phyloP scores from a whole-genome alignment of 2,797 vertebrate genomes.

The Pelochelys cantorii region DNA sequence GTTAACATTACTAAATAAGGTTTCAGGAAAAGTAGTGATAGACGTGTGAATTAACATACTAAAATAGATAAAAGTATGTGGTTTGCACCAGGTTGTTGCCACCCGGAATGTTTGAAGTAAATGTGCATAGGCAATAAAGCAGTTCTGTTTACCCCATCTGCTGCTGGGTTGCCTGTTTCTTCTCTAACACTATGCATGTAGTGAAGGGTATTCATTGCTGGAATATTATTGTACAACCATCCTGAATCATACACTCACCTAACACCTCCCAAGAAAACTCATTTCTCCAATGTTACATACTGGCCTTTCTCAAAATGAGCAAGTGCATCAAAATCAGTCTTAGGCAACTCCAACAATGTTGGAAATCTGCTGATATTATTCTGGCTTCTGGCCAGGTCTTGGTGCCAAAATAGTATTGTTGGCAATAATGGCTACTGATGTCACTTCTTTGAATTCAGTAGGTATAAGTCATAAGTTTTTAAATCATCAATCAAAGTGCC shows the following conservation, averaged over 20 bases:
- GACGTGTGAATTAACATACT: no score
- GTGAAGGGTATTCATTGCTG: conserved; percentile 38
- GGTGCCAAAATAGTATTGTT: no score
- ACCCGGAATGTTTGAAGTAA: no score
- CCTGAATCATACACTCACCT: conserved; percentile 15
- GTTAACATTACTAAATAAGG: no score
- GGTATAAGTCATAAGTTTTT: neutral
- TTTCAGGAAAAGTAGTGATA: no score
- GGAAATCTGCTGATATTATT: neutral
- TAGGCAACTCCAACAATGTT: no score
- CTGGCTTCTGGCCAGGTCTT: neutral
- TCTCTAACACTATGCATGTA: neutral
- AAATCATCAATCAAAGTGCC: neutral
- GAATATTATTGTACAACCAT: conserved; percentile 23
- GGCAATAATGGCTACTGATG: neutral
- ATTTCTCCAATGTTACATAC: no score
- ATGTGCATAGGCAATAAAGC: no score
- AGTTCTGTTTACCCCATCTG: no score
- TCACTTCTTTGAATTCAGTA: neutral
- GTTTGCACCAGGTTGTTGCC: no score
- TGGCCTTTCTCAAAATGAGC: neutral
- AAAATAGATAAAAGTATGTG: no score
- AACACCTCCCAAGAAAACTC: neutral
- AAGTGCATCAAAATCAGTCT: neutral
- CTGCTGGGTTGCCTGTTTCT: no score